Percentiles rank a stretch among this genome's conserved stretches.
phyloP scores from a whole-genome alignment of 2,113 vertebrate species.

The Xenopus borealis region DNA sequence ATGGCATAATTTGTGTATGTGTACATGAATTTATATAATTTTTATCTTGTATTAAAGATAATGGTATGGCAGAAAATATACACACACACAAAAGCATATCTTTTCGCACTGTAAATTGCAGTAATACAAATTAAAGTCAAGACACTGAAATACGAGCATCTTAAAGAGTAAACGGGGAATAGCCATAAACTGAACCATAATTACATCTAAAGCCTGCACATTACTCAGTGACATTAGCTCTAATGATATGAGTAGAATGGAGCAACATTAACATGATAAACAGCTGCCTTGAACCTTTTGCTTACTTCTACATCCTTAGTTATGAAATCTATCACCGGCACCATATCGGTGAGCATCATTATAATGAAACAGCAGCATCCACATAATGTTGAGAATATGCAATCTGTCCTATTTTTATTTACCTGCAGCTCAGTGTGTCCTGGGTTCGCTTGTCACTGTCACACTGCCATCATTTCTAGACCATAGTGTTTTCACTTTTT shows the following conservation, averaged over 20 bases:
- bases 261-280: conserved; percentile 50
- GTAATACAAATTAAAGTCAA: not conserved
- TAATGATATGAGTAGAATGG: conserved; percentile 53
- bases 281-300: conserved; percentile 50
- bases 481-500: no score
- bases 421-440: not conserved
- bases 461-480: no score
- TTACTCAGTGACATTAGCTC: conserved; percentile 49
- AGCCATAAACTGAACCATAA: conserved; percentile 25
- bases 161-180: conserved; percentile 1
- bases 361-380: conserved; percentile 51
- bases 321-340: conserved; percentile 48
- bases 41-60: no score
- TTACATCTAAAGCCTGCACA: conserved; percentile 36
- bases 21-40: no score
- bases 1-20: no score
- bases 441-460: no score
- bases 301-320: conserved; percentile 59
- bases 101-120: not conserved
- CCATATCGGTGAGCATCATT: conserved; percentile 48
- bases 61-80: no score
- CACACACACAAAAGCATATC: not conserved
- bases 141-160: not conserved
- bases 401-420: not conserved
- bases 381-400: not conserved